Base-by-base conservation (phyloP, 2,113 vertebrate species). In the Heterotilapia buettikoferi region DNA sequence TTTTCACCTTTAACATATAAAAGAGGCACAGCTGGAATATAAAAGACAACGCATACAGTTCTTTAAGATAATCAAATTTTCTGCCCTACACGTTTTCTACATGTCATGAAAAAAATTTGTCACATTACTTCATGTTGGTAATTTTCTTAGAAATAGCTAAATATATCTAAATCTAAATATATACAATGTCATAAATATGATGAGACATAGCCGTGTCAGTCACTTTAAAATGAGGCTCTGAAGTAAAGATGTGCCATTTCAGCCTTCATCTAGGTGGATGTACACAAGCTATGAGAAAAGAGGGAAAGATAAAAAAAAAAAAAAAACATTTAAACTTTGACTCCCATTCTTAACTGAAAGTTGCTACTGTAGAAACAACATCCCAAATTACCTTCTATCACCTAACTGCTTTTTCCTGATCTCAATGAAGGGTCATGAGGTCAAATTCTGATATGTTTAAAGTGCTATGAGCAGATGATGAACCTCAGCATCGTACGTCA, bases 31-130 rank as follows among this genome's bases (percentile, higher is more conserved):
- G 24, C 24, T 59, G 7, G 56, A 59, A 59, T 59, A 59, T 59
- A 29, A 59, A 59, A 59, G 56, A 59, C 2, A 59, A 59, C 1
- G 1, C 56, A 59, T 1, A 59, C 56, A 29, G 24, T 59, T 7
- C 24, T 59, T 59, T 16, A 16, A 59, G 56, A 29, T 29, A 59
- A 59, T 59, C 56, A 3, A 2, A 59, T 29, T 59, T 59, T 59
- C 56, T 29, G 24, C 24, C 0, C 56, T 16, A 29, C 24, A 59
- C 0, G 0, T 59, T 59, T 59, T 59, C 24, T 59, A 2, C 56
- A 59, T 59, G 56, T 59, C 24, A 9, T 59, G 56, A 29, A 59
- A 59, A 45, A 29, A 59, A 59, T 29, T 59, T 13, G 56, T 2
- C 0, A 5, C 24, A 29, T 16, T 29, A 57, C 13, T 57, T 57